Conservation (phyloP, 92 coral and sea anemone genomes). For the Bergia puertoricense region DNA sequence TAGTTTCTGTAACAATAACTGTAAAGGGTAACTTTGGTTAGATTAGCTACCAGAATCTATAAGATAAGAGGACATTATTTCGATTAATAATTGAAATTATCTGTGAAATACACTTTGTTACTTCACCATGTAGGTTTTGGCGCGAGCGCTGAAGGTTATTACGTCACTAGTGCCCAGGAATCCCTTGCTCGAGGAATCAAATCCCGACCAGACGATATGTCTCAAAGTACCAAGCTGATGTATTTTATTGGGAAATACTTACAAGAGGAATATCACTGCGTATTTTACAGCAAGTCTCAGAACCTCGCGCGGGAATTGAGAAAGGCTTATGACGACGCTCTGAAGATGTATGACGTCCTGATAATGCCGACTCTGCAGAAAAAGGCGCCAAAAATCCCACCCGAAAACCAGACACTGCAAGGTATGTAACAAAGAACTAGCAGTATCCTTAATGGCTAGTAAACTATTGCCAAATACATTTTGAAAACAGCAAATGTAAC, state of each 20-base stretch:
- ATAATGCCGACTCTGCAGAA: slow-evolving; percentile 48
- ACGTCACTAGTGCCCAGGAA: slow-evolving; percentile 68
- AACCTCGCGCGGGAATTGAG: slow-evolving; percentile 42
- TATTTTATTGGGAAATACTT: slow-evolving; percentile 34
- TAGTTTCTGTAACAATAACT: no score
- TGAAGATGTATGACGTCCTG: slow-evolving; percentile 31
- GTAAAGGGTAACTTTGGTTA: no score
- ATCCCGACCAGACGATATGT: slow-evolving; percentile 36
- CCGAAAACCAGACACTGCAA: not conserved
- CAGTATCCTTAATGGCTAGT: no score
- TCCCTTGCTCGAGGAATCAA: slow-evolving; percentile 73
- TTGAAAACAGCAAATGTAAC: no score
- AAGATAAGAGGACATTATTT: not conserved
- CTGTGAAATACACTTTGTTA: not conserved
- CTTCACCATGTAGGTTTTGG: slow-evolving; percentile 47
- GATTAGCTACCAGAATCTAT: not conserved
- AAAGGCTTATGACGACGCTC: slow-evolving; percentile 41
- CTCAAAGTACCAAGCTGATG: slow-evolving; percentile 8
- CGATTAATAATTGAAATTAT: not conserved
- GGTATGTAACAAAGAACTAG: not conserved
- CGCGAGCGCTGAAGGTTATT: slow-evolving; percentile 63
- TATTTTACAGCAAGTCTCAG: slow-evolving; percentile 44
- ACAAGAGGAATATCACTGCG: slow-evolving; percentile 34
- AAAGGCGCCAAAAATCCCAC: slow-evolving; percentile 28
- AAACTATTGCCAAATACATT: no score